Evolutionary conservation across 2,888 invertebrate species (phyloP).

Genomic region (Diploptera punctata): DNA sequence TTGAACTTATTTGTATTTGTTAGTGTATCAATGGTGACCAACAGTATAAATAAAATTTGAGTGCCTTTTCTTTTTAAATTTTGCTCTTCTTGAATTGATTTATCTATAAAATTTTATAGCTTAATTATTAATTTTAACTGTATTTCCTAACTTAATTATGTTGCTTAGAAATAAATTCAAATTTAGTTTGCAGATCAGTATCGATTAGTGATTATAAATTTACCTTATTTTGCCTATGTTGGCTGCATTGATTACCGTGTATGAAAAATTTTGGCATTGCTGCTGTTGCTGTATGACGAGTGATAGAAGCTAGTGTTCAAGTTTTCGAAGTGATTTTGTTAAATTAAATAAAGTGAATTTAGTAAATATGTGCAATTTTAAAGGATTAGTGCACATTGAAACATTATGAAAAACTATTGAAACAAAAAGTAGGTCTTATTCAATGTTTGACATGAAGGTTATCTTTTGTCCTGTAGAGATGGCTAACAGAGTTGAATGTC

Average conservation of each 20-base stretch:
- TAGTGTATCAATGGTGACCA: no score
- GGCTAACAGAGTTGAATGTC: constrained; percentile 38
- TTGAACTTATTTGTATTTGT: no score
- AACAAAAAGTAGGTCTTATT: constrained; percentile 9
- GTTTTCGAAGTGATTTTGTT: background rate
- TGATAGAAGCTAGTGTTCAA: constrained; percentile 1
- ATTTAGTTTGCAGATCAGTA: no score
- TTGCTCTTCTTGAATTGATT: no score
- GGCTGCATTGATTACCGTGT: background rate
- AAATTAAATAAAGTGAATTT: background rate
- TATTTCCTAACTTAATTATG: no score
- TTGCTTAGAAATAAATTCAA: no score
- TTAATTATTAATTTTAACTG: no score
- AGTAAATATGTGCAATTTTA: background rate
- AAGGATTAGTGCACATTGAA: background rate
- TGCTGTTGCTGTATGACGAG: constrained; percentile 9
- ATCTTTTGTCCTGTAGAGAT: constrained; percentile 36
- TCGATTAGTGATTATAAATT: no score
- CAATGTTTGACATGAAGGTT: constrained; percentile 27
- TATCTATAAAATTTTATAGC: no score
- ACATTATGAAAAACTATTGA: constrained; percentile 10
- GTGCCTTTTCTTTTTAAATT: no score
- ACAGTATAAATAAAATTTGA: no score
- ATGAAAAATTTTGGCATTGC: constrained; percentile 23
- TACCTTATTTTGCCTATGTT: background rate